A percentile compares a stretch with the other conserved stretches of the same genome.
phyloP scores from a whole-genome alignment of 2,113 vertebrate species.

The Cephalopterus ornatus region DNA sequence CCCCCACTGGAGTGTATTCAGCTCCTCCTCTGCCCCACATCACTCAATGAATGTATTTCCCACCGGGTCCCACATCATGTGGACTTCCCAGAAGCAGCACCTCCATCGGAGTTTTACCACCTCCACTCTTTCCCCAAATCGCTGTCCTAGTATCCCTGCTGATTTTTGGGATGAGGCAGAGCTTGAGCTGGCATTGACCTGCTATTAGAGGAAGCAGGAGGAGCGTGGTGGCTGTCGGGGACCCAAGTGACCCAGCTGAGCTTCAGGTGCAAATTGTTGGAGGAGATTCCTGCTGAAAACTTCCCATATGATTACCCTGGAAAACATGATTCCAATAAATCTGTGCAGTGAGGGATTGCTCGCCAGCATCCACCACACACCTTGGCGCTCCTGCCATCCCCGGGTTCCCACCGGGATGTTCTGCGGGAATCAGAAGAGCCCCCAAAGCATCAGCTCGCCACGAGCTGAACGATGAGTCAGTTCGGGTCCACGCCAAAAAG shows the following conservation, averaged over 20 bases:
- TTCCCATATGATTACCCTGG: not conserved
- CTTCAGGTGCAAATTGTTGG: not conserved
- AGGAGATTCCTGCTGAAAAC: not conserved
- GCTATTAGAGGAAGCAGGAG: not conserved
- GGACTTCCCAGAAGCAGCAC: not conserved
- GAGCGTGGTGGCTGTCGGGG: rapidly evolving
- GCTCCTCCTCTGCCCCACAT: not conserved
- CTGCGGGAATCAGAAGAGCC: not conserved
- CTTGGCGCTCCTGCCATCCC: too few relatives aligned
- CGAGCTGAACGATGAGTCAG: not conserved
- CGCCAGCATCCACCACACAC: rapidly evolving
- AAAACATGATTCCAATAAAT: not conserved
- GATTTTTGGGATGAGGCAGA: not conserved
- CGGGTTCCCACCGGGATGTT: rapidly evolving
- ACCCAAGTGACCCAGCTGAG: not conserved
- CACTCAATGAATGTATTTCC: not conserved
- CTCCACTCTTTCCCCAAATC: not conserved
- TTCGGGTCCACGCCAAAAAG: not conserved
- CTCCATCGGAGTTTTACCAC: not conserved
- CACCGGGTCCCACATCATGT: rapidly evolving
- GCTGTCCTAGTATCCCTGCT: not conserved
- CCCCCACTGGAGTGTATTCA: not conserved
- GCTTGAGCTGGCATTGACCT: not conserved
- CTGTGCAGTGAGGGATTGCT: not conserved
- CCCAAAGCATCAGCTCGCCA: rapidly evolving